These are phyloP conservation scores for Labia minor DNA, from an alignment of 2,888 invertebrate species.

Conservation along the genomic window DNA sequence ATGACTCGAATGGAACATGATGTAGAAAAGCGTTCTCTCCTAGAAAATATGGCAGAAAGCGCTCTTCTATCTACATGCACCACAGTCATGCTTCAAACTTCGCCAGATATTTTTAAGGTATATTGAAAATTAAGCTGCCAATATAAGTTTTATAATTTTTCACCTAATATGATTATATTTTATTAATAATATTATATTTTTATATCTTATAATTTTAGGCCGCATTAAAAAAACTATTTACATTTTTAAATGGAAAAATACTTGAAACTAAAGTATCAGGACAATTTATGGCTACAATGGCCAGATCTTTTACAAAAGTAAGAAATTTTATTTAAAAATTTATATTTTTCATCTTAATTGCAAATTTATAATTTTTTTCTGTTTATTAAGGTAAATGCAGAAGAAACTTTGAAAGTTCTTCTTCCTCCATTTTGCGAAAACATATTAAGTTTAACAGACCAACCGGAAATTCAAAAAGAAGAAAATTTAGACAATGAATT, in stretches of 20 bases:
- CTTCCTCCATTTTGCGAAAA: slow-evolving; percentile 60
- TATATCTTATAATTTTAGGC: slow-evolving; percentile 34
- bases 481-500: slow-evolving; percentile 70
- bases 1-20: slow-evolving; percentile 53
- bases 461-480: slow-evolving; percentile 56
- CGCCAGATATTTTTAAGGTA: slow-evolving; percentile 47
- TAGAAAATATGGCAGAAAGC: slow-evolving; percentile 60
- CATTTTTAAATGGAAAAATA: slow-evolving; percentile 62
- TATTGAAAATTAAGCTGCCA: slow-evolving; percentile 27
- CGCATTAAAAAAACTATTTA: slow-evolving; percentile 62
- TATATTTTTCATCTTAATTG: no score
- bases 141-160: not conserved
- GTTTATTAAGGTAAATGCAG: slow-evolving; percentile 46
- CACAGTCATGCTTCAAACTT: slow-evolving; percentile 60
- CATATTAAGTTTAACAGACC: slow-evolving; percentile 48
- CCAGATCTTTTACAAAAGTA: slow-evolving; percentile 45
- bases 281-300: slow-evolving; percentile 61
- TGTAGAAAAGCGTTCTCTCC: slow-evolving; percentile 48
- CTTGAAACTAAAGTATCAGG: slow-evolving; percentile 77
- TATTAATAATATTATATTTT: slow-evolving; percentile 22
- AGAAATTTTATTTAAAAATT: no score
- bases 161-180: no score
- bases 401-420: slow-evolving; percentile 57
- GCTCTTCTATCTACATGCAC: slow-evolving; percentile 56
- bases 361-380: not conserved